Evolutionary conservation across 2,113 vertebrate genomes (phyloP), one percentile per base, ranked within the genome.

Genomic region (Xenus cinereus): DNA sequence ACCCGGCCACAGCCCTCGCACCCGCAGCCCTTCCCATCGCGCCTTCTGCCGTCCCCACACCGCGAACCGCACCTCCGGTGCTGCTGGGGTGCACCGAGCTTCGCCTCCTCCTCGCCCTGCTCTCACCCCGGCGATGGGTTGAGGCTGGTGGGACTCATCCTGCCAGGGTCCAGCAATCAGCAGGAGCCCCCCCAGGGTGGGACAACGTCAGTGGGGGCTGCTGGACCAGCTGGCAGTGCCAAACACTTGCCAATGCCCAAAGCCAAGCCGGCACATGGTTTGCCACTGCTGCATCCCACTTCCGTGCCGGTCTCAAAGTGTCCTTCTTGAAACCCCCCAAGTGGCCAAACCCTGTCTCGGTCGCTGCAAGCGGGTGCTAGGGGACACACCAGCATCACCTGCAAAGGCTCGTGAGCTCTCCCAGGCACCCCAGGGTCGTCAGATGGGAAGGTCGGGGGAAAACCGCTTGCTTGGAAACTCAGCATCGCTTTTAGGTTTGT

Each of bases 281-380:
- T 81, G 60, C 22, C 33, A 73, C 12, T 1, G 1, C 59, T 43
- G 30, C 33, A 66, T 23, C 57, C n/a, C 9, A 2, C 24, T n/a
- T 22, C 11, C 7, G 24, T 9, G 28, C 28, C 0, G 0, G 57
- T 27, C 69, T 39, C 64, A 10, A 72, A 54, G 21, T 14, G 16
- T 10, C 50, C 57, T 9, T 20, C 66, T 33, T 10, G 1, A 39
- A 84, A 35, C 50, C 14, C 37, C n/a, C 10, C 3, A 0, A 37
- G 41, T 0, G 0, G 6, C 12, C 3, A 0, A 39, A 45, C 18
- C 30, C 56, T 59, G 18, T 6, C 39, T 33, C 2, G 0, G 63
- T 23, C 41, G 43, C 62, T 48, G 19, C 14, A 33, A 15, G 12
- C 2, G 0, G 27, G 9, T 53, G 45, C 45, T 0, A 0, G 18